Conservation (phyloP, 2,113 vertebrate genomes). For the Potamarius usumacintae region DNA sequence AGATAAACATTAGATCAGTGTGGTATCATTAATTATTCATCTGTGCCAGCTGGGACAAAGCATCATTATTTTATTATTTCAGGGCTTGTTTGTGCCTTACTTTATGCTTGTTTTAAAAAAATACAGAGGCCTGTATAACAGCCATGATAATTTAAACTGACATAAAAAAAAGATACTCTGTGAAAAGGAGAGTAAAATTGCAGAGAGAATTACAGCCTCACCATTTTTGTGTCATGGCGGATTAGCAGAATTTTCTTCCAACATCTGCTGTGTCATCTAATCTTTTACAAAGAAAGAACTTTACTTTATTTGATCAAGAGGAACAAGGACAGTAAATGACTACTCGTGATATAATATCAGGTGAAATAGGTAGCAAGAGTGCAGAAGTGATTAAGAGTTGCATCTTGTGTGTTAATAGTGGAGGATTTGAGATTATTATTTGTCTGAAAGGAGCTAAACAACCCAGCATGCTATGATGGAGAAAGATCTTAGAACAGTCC, state of each 20-base stretch:
- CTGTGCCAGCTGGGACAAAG: slow-evolving; percentile 22
- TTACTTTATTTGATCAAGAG: slow-evolving; percentile 14
- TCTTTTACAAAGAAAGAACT: neutral
- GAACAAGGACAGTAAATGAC: neutral
- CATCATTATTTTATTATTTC: slow-evolving; percentile 21
- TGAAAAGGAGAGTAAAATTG: slow-evolving; percentile 33
- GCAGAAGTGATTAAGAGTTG: slow-evolving; percentile 15
- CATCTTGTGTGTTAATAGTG: slow-evolving; percentile 19
- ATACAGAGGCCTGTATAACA: neutral
- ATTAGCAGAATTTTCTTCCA: slow-evolving; percentile 41
- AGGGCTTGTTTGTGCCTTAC: slow-evolving; percentile 11
- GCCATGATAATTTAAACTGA: neutral
- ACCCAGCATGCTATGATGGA: neutral
- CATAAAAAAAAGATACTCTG: slow-evolving; percentile 30
- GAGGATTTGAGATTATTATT: neutral
- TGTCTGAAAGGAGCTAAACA: slow-evolving; percentile 19
- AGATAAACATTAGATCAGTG: slow-evolving; percentile 17
- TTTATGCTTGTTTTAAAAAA: neutral
- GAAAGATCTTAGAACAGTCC: neutral
- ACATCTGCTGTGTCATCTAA: neutral
- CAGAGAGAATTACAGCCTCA: slow-evolving; percentile 9
- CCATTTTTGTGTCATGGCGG: slow-evolving; percentile 31
- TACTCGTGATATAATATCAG: neutral
- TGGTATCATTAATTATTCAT: slow-evolving; percentile 23
- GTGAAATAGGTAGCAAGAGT: neutral